A percentile compares a stretch with the other conserved stretches of the same genome.
Conservation (phyloP, 1,140 invertebrate genomes). For the Yoshiicerus persimilis region DNA sequence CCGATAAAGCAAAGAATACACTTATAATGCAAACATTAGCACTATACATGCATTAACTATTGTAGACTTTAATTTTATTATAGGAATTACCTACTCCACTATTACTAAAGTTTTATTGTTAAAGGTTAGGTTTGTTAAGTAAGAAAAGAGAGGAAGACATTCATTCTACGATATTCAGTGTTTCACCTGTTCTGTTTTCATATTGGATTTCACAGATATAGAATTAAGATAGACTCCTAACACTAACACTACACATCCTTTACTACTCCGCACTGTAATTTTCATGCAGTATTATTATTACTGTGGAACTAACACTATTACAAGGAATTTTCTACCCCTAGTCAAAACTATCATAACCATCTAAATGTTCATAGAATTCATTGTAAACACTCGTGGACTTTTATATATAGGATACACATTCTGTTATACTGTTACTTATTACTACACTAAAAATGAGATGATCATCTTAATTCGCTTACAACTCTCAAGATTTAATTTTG, state of each 20-base stretch:
- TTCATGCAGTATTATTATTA: not conserved
- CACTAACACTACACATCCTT: too few species aligned
- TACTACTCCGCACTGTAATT: not conserved
- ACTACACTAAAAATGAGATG: too few species aligned
- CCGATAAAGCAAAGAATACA: not conserved
- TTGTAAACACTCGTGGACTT: too few species aligned
- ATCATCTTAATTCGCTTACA: too few species aligned
- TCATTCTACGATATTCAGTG: not conserved
- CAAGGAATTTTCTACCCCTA: too few species aligned
- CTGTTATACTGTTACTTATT: too few species aligned
- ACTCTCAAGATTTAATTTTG: too few species aligned
- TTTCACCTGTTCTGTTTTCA: not conserved
- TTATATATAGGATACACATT: too few species aligned
- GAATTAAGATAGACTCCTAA: not conserved
- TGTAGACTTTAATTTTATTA: not conserved
- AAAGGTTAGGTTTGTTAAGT: not conserved
- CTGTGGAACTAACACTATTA: not conserved
- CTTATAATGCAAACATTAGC: not conserved
- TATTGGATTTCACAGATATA: not conserved
- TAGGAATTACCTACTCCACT: not conserved
- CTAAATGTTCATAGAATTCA: too few species aligned
- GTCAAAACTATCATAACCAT: too few species aligned
- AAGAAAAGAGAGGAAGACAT: not conserved
- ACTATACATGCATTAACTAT: not conserved
- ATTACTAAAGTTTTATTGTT: not conserved